Evolutionary conservation across 2,888 invertebrate genomes (phyloP).

Genomic region (Polydrusus cervinus): DNA sequence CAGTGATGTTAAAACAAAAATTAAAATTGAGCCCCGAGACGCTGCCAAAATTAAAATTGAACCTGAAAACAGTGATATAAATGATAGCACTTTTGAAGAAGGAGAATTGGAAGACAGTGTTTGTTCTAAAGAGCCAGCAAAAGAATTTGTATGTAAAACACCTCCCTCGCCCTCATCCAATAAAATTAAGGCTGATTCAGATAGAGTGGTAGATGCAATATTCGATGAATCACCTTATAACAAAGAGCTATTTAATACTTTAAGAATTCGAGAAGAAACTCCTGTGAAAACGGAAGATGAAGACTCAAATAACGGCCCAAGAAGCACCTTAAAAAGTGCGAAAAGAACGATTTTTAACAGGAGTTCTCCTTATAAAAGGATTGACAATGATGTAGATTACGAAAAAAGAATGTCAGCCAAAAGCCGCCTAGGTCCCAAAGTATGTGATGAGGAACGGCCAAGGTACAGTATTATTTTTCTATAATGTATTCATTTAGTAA

Average conservation of each 20-base stretch:
- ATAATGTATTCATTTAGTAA: constrained; percentile 4
- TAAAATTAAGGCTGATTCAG: constrained; percentile 9
- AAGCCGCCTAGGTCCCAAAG: constrained; percentile 51
- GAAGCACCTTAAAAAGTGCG: constrained; percentile 48
- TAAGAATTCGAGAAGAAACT: constrained; percentile 56
- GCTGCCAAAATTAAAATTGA: background rate
- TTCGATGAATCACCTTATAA: constrained; percentile 61
- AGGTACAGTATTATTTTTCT: constrained; percentile 1
- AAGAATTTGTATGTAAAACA: constrained; percentile 5
- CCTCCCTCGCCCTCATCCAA: constrained; percentile 12
- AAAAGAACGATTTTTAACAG: constrained; percentile 55
- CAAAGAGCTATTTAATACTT: constrained; percentile 59
- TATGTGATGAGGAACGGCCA: constrained; percentile 26
- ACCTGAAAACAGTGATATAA: constrained; percentile 5
- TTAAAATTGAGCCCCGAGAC: constrained; percentile 11
- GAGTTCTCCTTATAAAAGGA: constrained; percentile 52
- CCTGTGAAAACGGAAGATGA: constrained; percentile 56
- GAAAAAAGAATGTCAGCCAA: constrained; percentile 41
- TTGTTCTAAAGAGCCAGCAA: background rate
- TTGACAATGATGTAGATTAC: constrained; percentile 18
- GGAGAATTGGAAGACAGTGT: constrained; percentile 8
- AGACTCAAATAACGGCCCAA: background rate
- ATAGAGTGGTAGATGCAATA: constrained; percentile 22
- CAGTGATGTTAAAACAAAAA: background rate
- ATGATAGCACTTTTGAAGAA: constrained; percentile 15